A percentile compares a stretch with the other conserved stretches of the same genome.
These are phyloP conservation scores for Phaedon cochleariae DNA, from an alignment of 2,888 invertebrate species.

Conservation along the genomic window DNA sequence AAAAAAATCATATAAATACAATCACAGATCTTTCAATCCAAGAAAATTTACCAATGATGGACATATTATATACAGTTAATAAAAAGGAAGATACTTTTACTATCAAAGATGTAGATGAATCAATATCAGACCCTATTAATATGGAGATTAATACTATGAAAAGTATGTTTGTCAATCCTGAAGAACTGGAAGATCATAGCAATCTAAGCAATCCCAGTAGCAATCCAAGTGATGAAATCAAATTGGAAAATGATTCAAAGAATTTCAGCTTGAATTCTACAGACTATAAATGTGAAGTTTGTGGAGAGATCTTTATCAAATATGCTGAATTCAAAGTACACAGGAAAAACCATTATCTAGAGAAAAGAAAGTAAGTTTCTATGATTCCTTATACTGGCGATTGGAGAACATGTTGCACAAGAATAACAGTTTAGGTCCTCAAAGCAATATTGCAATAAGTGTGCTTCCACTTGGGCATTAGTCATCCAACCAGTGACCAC, in stretches of 20 bases:
- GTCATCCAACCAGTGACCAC: too few species aligned
- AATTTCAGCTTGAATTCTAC: slow-evolving; percentile 26
- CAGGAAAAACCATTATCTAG: slow-evolving; percentile 48
- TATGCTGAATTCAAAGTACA: slow-evolving; percentile 47
- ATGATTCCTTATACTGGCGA: too few species aligned
- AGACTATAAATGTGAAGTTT: slow-evolving; percentile 46
- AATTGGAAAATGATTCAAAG: not conserved
- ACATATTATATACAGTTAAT: too few species aligned
- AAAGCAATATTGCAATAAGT: too few species aligned
- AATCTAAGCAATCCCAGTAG: not conserved
- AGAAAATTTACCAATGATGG: too few species aligned
- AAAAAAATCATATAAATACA: too few species aligned
- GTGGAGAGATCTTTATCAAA: slow-evolving; percentile 41
- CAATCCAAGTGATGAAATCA: not conserved
- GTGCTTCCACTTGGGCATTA: too few species aligned
- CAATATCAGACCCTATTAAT: not conserved
- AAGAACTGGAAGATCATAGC: not conserved
- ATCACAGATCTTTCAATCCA: too few species aligned
- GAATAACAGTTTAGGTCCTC: too few species aligned
- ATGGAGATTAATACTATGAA: not conserved
- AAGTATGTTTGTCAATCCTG: not conserved
- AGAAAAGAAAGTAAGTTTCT: slow-evolving; percentile 43
- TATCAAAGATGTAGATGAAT: not conserved
- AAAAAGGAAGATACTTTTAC: not conserved
- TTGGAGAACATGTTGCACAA: too few species aligned